These are phyloP conservation scores for Bimastos eiseni DNA, from an alignment of 2,888 invertebrate species.

Conservation along the genomic window DNA sequence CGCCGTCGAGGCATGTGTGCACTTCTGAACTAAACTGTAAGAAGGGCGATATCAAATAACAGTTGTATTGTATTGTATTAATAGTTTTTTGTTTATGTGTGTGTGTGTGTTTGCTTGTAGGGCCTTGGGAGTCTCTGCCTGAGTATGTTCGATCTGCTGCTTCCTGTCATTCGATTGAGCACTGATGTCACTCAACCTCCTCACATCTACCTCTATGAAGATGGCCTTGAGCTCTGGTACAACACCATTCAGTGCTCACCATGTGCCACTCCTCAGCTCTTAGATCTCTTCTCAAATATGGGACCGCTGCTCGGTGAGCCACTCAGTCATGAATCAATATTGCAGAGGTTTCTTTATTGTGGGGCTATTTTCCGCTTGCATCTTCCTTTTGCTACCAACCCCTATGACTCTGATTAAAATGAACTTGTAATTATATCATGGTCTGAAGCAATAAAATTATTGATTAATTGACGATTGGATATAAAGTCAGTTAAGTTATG, in stretches of 20 bases:
- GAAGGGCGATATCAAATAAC: too few relatives aligned
- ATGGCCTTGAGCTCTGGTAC: slow-evolving; percentile 87
- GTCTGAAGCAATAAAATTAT: too few relatives aligned
- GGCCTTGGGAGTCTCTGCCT: slow-evolving; percentile 55
- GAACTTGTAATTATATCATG: too few relatives aligned
- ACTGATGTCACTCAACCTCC: slow-evolving; percentile 78
- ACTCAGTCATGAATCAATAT: background rate
- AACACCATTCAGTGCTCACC: slow-evolving; percentile 79
- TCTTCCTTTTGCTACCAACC: too few relatives aligned
- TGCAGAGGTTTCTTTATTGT: too few relatives aligned
- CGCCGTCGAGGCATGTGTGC: too few relatives aligned
- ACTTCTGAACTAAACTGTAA: background rate
- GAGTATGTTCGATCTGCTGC: slow-evolving; percentile 65
- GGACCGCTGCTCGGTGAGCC: slow-evolving; percentile 53
- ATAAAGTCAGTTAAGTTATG: too few relatives aligned
- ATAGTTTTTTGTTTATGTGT: background rate
- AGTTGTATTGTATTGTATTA: background rate
- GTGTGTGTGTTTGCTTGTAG: slow-evolving; percentile 44
- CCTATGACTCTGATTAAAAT: too few relatives aligned
- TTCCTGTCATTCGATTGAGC: slow-evolving; percentile 73
- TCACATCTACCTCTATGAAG: slow-evolving; percentile 87
- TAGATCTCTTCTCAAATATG: slow-evolving; percentile 64
- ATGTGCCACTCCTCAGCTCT: slow-evolving; percentile 66
- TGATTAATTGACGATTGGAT: too few relatives aligned
- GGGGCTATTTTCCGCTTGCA: too few relatives aligned